Evolutionary conservation across 1,140 invertebrate species (phyloP).

Genomic region (Lepidurus couesii): DNA sequence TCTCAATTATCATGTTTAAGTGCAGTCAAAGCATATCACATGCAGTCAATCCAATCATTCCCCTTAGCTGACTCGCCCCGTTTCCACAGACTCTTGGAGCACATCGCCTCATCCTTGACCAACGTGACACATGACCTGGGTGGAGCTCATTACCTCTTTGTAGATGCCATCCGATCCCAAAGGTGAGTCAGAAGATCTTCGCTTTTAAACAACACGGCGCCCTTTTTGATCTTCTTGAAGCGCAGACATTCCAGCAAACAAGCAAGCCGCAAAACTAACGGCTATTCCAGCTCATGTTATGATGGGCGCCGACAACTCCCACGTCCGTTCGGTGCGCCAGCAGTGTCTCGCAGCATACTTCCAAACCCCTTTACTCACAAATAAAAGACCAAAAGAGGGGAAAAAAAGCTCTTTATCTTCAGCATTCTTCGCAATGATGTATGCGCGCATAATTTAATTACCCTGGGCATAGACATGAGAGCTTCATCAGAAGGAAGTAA

Average conservation of each 20-base stretch:
- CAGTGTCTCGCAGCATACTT: background rate
- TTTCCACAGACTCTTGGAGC: background rate
- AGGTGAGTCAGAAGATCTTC: background rate
- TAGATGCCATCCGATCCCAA: background rate
- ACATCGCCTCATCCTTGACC: background rate
- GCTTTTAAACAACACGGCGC: background rate
- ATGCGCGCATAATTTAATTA: conserved; percentile 15
- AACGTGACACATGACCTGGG: conserved; percentile 13
- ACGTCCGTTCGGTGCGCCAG: background rate
- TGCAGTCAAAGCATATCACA: background rate
- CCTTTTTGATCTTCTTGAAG: background rate
- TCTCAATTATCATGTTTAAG: background rate
- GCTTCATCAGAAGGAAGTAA: conserved; percentile 1
- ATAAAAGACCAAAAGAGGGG: background rate
- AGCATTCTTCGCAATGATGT: background rate
- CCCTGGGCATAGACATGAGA: background rate
- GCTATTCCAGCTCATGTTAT: background rate
- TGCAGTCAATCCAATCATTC: background rate
- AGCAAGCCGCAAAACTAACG: conserved; percentile 11
- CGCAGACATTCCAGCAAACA: conserved; percentile 3
- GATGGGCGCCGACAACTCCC: background rate
- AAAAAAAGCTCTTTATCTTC: background rate
- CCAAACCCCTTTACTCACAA: background rate
- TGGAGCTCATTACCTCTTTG: conserved; percentile 3
- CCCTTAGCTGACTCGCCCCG: background rate